Percentiles rank a stretch among this genome's conserved stretches.
Conservation (phyloP, 2,888 invertebrate species). For the Apocheima hispidaria region DNA sequence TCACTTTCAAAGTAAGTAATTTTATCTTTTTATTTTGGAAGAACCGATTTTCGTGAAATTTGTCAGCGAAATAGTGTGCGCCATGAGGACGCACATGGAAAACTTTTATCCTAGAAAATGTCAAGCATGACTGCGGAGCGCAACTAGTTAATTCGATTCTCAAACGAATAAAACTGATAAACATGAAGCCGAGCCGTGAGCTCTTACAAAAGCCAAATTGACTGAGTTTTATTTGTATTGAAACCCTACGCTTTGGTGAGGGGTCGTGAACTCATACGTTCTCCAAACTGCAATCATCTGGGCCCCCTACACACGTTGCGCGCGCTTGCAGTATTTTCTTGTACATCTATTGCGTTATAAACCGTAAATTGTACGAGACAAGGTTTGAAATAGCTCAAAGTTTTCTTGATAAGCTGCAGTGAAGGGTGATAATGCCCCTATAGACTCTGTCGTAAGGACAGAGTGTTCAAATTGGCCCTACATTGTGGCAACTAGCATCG, state of each 20-base stretch:
- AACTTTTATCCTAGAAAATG: neutral
- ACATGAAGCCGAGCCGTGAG: neutral
- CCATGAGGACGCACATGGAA: neutral
- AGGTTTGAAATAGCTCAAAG: conserved; percentile 45
- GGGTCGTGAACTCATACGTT: conserved; percentile 60
- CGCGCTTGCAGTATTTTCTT: conserved; percentile 66
- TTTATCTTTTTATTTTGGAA: neutral
- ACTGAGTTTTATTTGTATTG: conserved; percentile 43
- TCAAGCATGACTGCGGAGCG: neutral
- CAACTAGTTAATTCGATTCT: neutral
- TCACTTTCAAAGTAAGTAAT: neutral
- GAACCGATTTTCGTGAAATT: neutral
- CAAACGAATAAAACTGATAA: neutral
- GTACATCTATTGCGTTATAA: conserved; percentile 17
- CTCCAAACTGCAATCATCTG: conserved; percentile 79
- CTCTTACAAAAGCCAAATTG: conserved; percentile 17
- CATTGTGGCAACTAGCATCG: conserved; percentile 57
- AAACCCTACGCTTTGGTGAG: conserved; percentile 50
- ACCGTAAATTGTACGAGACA: conserved; percentile 34
- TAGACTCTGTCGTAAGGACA: conserved; percentile 68
- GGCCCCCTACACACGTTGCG: conserved; percentile 75
- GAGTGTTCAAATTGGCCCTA: conserved; percentile 70
- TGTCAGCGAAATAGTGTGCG: neutral
- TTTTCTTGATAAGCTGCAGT: conserved; percentile 59
- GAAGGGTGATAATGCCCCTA: conserved; percentile 59